phyloP scores from a whole-genome alignment of 2,797 vertebrate genomes.

The Onychomys arenicola region DNA sequence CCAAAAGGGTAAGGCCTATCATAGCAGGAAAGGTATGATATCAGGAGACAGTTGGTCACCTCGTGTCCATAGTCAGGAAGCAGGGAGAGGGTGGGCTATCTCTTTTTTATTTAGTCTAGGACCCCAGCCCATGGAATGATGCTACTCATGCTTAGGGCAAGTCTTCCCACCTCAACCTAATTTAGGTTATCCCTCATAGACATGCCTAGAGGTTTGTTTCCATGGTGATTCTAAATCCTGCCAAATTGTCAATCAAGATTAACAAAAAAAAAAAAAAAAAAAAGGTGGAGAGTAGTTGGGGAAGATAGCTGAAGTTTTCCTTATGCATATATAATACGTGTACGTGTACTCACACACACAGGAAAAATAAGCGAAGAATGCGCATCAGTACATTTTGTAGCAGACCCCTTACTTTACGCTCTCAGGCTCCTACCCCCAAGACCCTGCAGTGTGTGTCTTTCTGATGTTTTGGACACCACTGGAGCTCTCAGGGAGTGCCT shows the following conservation, averaged over 20 bases:
- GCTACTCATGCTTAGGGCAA: not conserved
- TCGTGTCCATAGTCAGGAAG: not conserved
- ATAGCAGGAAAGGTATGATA: not conserved
- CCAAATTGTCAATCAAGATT: not conserved
- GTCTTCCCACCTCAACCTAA: not conserved
- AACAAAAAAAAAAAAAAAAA: not conserved
- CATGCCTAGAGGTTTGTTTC: not conserved
- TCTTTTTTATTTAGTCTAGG: not conserved
- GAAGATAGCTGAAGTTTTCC: not conserved
- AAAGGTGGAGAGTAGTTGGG: not conserved
- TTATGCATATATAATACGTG: not conserved
- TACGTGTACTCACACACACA: not conserved
- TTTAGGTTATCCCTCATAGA: not conserved
- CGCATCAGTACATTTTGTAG: not conserved
- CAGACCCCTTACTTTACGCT: not conserved
- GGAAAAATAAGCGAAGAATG: not conserved
- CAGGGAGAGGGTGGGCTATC: not conserved
- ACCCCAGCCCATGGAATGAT: not conserved
- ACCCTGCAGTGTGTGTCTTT: not conserved
- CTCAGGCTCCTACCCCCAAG: not conserved
- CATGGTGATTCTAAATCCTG: not conserved
- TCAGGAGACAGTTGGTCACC: not conserved
- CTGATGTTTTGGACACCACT: not conserved
- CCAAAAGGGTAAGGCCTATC: not conserved
- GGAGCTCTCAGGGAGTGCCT: not conserved